Evolutionary conservation across 2,888 invertebrate genomes (phyloP), one percentile per base, ranked within the genome.

Genomic region (Odontocolon sp.): DNA sequence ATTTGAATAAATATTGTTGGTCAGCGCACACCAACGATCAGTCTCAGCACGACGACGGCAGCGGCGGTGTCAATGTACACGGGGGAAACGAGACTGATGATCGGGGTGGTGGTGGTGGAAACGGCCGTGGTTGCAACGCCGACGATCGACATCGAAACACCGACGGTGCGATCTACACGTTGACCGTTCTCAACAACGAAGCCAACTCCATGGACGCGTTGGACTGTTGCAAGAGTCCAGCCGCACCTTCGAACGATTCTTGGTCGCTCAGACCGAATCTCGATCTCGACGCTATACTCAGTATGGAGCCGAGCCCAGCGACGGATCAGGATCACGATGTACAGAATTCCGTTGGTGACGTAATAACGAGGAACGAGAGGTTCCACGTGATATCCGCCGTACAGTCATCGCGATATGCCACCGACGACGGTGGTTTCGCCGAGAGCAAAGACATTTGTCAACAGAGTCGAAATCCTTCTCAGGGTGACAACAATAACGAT

Each of bases 1-100:
- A 96, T 91, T 93, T 96, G 84, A 96, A 96, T 91, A 96, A 96
- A 89, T 96, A 94, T 89, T 96, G 95, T 88, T 96, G 96, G 96
- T 87, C 89, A 71, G 81, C 87, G 0, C 86, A 86, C 40, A 81
- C 87, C 0, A 86, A 85, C 54, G 94, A 92, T 80, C 94, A 94
- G 87, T 94, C 93, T 82, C 92, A 93, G n/a, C n/a, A n/a, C n/a
- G n/a, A n/a, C n/a, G n/a, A n/a, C n/a, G n/a, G n/a, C 61, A 92
- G 92, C 56, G 92, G 92, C 66, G 81, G 79, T 90, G 92, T 86
- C 82, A 92, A 83, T 86, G 92, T 86, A 83, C 92, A 79, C n/a
- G 80, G n/a, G n/a, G n/a, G 92, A 80, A 91, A 92, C 77, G 92
- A 92, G 57, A 91, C 92, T 83, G 91, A 91, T 36, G 92, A 92